Conservation (phyloP, 2,797 vertebrate species). For the Corythornis leucogaster region DNA sequence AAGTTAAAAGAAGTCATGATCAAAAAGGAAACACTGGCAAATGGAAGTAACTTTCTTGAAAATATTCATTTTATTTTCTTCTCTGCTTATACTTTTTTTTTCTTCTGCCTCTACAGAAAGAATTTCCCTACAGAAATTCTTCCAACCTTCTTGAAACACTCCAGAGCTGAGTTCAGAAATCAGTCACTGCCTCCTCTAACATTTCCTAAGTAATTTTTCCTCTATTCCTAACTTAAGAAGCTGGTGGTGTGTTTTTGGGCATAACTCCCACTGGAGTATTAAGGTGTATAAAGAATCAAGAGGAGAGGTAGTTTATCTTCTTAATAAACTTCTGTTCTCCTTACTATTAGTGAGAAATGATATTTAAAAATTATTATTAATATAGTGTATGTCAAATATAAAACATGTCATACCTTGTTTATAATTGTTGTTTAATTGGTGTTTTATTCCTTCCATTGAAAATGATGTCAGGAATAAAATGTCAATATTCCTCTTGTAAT, state of each 20-base stretch:
- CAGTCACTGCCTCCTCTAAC: neutral
- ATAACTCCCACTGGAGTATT: neutral
- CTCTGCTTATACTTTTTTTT: neutral
- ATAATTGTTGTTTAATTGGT: slow-evolving; percentile 77
- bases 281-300: neutral
- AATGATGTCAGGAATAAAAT: slow-evolving; percentile 71
- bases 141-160: neutral
- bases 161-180: neutral
- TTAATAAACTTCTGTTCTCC: slow-evolving; percentile 51
- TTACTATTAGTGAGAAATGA: slow-evolving; percentile 19
- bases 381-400: slow-evolving; percentile 64
- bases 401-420: slow-evolving; percentile 64
- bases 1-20: neutral
- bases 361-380: slow-evolving; percentile 32
- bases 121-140: neutral
- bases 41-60: neutral
- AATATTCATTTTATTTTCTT: neutral
- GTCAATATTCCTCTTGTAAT: slow-evolving; percentile 75
- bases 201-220: neutral
- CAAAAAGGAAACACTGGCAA: neutral
- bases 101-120: neutral
- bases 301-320: slow-evolving; percentile 22
- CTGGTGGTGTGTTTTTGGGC: neutral
- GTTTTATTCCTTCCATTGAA: slow-evolving; percentile 72
- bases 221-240: neutral